Evolutionary conservation across 2,113 vertebrate genomes (phyloP).

Genomic region (Poeciliopsis prolifica): DNA sequence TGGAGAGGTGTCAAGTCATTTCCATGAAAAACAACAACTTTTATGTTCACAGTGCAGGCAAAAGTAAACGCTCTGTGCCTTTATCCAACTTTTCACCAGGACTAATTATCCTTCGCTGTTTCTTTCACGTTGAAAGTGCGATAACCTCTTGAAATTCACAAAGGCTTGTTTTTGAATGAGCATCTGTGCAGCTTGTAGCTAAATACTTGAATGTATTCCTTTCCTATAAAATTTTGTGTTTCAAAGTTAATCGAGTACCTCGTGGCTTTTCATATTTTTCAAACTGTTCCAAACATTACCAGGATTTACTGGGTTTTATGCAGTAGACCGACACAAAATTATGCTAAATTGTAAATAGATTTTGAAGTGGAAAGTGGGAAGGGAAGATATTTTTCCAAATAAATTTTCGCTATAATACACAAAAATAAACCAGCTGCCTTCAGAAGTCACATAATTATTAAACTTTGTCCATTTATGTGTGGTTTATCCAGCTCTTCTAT

Average conservation of each 20-base stretch:
- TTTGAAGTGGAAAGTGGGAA: neutral
- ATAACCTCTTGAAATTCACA: slow-evolving; percentile 22
- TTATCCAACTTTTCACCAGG: slow-evolving; percentile 44
- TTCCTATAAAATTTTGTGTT: neutral
- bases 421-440: neutral
- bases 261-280: no score
- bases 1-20: slow-evolving; percentile 60
- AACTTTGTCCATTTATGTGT: no score
- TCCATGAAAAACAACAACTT: slow-evolving; percentile 51
- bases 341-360: neutral
- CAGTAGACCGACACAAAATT: neutral
- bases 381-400: neutral
- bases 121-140: neutral
- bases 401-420: neutral
- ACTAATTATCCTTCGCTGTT: slow-evolving; percentile 50
- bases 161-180: neutral
- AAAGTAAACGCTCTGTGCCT: slow-evolving; percentile 28
- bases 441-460: no score
- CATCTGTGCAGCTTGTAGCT: neutral
- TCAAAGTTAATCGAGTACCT: neutral
- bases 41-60: slow-evolving; percentile 28
- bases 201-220: neutral
- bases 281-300: neutral
- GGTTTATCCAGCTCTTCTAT: no score
- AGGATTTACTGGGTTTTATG: neutral